A percentile compares a stretch with the other conserved stretches of the same genome.
Evolutionary conservation across 2,888 invertebrate genomes (phyloP).

Genomic region (Orthosia gracilis): DNA sequence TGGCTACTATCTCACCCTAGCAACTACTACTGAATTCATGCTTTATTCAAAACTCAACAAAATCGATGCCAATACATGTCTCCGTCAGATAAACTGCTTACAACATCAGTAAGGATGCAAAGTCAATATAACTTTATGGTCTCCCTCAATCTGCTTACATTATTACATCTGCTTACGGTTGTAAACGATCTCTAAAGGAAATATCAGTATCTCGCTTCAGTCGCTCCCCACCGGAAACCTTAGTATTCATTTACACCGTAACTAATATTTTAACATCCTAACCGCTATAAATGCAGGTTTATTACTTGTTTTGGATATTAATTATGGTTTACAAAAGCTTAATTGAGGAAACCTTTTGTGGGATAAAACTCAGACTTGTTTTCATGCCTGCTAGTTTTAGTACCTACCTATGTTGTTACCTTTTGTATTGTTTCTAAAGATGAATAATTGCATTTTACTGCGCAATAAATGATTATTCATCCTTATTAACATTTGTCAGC

Average conservation of each 20-base stretch:
- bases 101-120: slow-evolving; percentile 20
- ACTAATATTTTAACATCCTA: slow-evolving; percentile 43
- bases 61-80: not conserved
- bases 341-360: slow-evolving; percentile 34
- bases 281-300: slow-evolving; percentile 35
- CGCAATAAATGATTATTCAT: slow-evolving; percentile 21
- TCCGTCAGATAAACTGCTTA: not conserved
- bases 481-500: slow-evolving; percentile 23
- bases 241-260: slow-evolving; percentile 29
- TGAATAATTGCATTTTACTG: slow-evolving; percentile 37
- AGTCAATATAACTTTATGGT: slow-evolving; percentile 26
- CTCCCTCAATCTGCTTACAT: slow-evolving; percentile 7
- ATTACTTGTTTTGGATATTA: slow-evolving; percentile 12
- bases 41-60: not conserved
- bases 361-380: slow-evolving; percentile 4
- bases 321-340: slow-evolving; percentile 6
- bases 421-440: not conserved
- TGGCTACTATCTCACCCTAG: not conserved
- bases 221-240: slow-evolving; percentile 49
- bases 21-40: not conserved
- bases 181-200: slow-evolving; percentile 44
- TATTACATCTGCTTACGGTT: slow-evolving; percentile 31
- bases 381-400: not conserved
- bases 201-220: slow-evolving; percentile 34
- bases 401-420: not conserved